phyloP scores from a whole-genome alignment of 2,888 invertebrate genomes.

The Sepiola atlantica region DNA sequence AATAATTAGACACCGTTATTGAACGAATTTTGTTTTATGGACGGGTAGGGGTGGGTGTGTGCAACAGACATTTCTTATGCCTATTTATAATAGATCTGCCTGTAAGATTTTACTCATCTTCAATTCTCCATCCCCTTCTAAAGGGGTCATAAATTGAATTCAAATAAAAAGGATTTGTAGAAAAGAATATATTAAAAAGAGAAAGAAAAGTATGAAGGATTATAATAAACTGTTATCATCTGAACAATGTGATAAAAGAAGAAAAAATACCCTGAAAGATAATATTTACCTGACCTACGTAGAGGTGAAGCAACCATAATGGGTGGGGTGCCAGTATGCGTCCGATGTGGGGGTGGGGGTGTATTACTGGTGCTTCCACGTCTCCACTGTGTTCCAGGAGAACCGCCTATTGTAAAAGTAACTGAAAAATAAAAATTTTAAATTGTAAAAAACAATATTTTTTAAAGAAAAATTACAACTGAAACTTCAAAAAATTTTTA shows the following conservation, averaged over 20 bases:
- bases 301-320: slow-evolving; percentile 80
- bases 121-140: too few species aligned
- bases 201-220: not conserved
- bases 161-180: too few species aligned
- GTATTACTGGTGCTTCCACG: slow-evolving; percentile 66
- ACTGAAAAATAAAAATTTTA: slow-evolving; percentile 73
- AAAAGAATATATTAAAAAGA: not conserved
- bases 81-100: too few species aligned
- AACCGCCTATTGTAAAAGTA: slow-evolving; percentile 83
- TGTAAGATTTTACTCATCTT: too few species aligned
- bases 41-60: too few species aligned
- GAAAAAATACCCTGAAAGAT: slow-evolving; percentile 44
- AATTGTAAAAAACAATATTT: too few species aligned
- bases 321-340: slow-evolving; percentile 67
- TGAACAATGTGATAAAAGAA: not conserved
- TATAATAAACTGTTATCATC: not conserved
- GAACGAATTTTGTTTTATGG: too few species aligned
- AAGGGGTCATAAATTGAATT: too few species aligned
- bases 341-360: slow-evolving; percentile 51
- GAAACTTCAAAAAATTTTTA: too few species aligned
- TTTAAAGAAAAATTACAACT: too few species aligned
- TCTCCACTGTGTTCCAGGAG: slow-evolving; percentile 79
- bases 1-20: too few species aligned
- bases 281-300: slow-evolving; percentile 78
- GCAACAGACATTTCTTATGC: too few species aligned